phyloP scores from a whole-genome alignment of 2,113 vertebrate species.

The Cololabis saira region DNA sequence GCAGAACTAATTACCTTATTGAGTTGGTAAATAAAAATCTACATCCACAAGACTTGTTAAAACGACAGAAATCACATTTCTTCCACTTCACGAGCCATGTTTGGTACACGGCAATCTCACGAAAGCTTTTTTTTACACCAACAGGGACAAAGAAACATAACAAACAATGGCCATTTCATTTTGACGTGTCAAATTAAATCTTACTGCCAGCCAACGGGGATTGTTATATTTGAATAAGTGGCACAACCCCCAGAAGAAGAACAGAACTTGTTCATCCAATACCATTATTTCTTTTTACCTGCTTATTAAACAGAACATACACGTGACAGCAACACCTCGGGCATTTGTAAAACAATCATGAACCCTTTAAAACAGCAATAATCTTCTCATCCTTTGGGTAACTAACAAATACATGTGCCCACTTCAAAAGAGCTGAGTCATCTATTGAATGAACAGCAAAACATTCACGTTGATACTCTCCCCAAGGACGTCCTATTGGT shows the following conservation, averaged over 20 bases:
- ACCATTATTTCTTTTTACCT: neutral
- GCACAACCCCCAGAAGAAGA: neutral
- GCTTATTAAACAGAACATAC: constrained; percentile 6
- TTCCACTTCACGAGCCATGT: constrained; percentile 8
- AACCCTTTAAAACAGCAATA: constrained; percentile 10
- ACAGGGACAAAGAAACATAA: neutral
- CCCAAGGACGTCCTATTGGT: constrained; percentile 50
- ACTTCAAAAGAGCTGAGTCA: constrained; percentile 54
- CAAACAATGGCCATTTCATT: neutral
- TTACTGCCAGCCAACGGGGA: neutral
- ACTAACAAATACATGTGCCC: constrained; percentile 10
- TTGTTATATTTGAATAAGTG: too few relatives aligned
- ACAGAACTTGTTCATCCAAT: neutral
- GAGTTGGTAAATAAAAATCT: too few relatives aligned
- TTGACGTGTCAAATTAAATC: constrained; percentile 2
- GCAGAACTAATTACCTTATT: too few relatives aligned
- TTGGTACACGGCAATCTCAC: neutral
- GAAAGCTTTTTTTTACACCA: neutral
- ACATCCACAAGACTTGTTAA: too few relatives aligned
- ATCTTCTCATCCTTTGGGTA: constrained; percentile 14
- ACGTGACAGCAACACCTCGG: neutral
- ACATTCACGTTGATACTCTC: constrained; percentile 36
- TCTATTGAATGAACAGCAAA: constrained; percentile 33
- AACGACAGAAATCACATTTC: neutral
- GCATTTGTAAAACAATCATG: neutral